Evolutionary conservation across 2,888 invertebrate species (phyloP).

Genomic region (Perizoma flavofasciatum): DNA sequence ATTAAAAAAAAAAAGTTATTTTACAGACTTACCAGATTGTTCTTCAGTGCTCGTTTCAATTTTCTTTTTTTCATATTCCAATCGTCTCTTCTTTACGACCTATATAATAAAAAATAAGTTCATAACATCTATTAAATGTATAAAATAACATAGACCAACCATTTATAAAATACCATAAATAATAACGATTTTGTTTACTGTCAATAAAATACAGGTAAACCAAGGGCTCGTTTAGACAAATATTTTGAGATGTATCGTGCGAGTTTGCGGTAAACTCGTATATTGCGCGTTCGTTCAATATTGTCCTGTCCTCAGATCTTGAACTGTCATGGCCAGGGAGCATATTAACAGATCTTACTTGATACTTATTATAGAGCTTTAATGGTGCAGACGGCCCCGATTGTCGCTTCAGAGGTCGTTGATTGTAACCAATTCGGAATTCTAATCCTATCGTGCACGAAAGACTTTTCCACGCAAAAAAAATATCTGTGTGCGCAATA

Average conservation of each 20-base stretch:
- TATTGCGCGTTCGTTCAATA: constrained; percentile 82
- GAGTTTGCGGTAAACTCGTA: constrained; percentile 1
- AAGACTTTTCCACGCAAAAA: no score
- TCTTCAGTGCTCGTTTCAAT: constrained; percentile 32
- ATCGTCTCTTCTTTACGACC: constrained; percentile 67
- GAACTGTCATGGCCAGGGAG: not conserved
- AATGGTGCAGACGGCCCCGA: no score
- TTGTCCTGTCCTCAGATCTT: constrained; percentile 53
- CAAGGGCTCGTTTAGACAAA: constrained; percentile 12
- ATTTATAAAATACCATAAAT: not conserved
- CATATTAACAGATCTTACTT: not conserved
- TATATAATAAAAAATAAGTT: constrained; percentile 41
- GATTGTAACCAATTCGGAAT: no score
- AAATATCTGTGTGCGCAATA: no score
- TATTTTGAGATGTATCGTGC: constrained; percentile 6
- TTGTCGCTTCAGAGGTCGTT: no score
- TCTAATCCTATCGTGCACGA: no score
- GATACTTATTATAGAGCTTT: not conserved
- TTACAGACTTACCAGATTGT: constrained; percentile 40
- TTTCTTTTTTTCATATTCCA: constrained; percentile 59
- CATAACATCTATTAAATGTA: no score
- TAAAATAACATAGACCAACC: not conserved
- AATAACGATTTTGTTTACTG: constrained; percentile 2
- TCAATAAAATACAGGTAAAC: constrained; percentile 1
- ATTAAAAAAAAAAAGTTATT: no score